Base-by-base conservation (phyloP, 2,888 invertebrate species). In the Eutolmus rufibarbis region DNA sequence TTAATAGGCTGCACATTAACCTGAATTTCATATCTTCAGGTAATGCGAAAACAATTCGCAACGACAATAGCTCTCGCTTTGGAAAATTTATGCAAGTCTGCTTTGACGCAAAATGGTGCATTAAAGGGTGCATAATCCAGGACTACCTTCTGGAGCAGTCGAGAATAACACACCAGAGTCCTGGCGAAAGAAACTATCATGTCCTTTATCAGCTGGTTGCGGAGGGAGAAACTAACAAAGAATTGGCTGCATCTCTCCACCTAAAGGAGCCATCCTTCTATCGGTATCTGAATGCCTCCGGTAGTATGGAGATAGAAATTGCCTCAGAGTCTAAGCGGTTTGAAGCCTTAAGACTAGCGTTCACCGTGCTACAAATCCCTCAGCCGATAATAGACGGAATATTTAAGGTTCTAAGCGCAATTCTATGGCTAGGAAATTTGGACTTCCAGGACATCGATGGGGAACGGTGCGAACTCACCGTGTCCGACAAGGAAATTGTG, bases 1-100 rank as follows among this genome's bases (percentile, higher is more conserved):
- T 37, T n/a, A 78, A 78, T 78, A 23, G 14, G 40, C 23, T 46
- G 28, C 28, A 76, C 16, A 23, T 43, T 86, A 76, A 40, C 28
- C 31, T 74, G 14, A 37, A 56, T 57, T 46, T 23, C 43, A 46
- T 78, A n/a, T 31, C 91, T 91, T 46, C 91, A 97, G 97, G 97
- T 87, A 98, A 98, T 93, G 98, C 98, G 1, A 98, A 97, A 93
- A 98, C 98, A 0, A 96, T 98, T 14, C 95, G 98, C 78, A 98
- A 98, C 91, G 98, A 98, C 93, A 98, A 98, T 92, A 97, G 97
- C 16, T 97, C 97, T 57, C 95, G 98, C 12, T 98, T 98, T 92
- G 98, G 98, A n/a, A 98, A 98, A 93, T 98, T 98, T 92, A 98
- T 98, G 94, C 98, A 98, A 93, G 97, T 98, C 8, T 97, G 98